Evolutionary conservation across 2,797 vertebrate genomes (phyloP).

Genomic region (Cuculus canorus): DNA sequence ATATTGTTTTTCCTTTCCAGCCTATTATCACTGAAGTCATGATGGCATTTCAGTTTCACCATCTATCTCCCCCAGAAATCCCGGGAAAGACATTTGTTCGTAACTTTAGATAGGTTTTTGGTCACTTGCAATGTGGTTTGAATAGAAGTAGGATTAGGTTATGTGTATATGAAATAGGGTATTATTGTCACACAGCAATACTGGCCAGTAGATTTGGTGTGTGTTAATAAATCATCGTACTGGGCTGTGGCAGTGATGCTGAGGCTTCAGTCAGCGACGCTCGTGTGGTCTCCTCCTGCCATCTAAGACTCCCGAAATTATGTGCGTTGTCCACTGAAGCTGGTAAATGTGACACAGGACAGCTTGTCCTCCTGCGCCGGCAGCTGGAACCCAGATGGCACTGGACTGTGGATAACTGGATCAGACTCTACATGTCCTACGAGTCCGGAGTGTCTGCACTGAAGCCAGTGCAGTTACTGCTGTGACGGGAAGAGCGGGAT

Average conservation of each 20-base stretch:
- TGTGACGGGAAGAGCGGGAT: not conserved
- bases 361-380: not conserved
- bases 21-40: not conserved
- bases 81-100: not conserved
- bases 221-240: not conserved
- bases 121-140: not conserved
- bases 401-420: not conserved
- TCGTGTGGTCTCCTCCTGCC: not conserved
- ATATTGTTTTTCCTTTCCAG: not conserved
- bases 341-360: not conserved
- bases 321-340: not conserved
- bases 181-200: not conserved
- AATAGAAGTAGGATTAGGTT: not conserved
- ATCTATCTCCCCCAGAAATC: not conserved
- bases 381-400: not conserved
- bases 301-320: not conserved
- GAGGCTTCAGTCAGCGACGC: not conserved
- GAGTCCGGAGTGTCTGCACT: not conserved
- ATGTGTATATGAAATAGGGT: not conserved
- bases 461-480: not conserved
- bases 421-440: not conserved
- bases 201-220: not conserved
- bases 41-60: not conserved
- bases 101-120: not conserved
- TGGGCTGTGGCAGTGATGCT: not conserved